A percentile compares a stretch with the other conserved stretches of the same genome.
phyloP scores from a whole-genome alignment of 2,888 invertebrate species.

The Gasteruption jaculator region DNA sequence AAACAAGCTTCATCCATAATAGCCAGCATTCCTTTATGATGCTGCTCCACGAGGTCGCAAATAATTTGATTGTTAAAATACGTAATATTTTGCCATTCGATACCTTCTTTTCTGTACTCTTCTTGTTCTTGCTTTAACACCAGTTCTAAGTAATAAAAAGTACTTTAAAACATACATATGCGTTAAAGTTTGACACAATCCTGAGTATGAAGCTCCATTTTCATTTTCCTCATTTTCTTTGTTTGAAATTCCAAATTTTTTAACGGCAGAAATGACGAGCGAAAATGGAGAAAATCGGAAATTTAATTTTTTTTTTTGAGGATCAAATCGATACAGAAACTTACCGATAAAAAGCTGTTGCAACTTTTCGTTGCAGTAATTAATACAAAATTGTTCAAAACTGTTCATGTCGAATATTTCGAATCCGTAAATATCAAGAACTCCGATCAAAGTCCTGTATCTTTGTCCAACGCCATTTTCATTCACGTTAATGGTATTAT shows the following conservation, averaged over 20 bases:
- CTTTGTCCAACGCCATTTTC: conserved; percentile 51
- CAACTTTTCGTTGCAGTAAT: conserved; percentile 97
- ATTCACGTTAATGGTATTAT: conserved; percentile 82
- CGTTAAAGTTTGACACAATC: too few relatives aligned
- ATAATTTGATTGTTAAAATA: conserved; percentile 97
- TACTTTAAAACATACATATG: too few relatives aligned
- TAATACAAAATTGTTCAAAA: conserved; percentile 98
- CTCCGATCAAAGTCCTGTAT: conserved; percentile 83
- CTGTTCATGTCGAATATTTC: conserved; percentile 97
- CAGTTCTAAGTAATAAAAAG: conserved; percentile 63
- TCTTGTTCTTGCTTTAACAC: conserved; percentile 98
- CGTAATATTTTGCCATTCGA: conserved; percentile 90
- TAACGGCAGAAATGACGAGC: conserved; percentile 3
- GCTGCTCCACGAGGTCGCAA: conserved; percentile 92
- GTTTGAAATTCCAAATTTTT: not conserved
- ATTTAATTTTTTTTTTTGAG: not conserved
- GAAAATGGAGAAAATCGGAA: not conserved
- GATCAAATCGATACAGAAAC: conserved; percentile 22
- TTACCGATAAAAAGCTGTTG: conserved; percentile 94
- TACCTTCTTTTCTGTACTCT: conserved; percentile 92
- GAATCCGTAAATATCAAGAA: conserved; percentile 97
- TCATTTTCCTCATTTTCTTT: conserved; percentile 1
- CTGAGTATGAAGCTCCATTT: too few relatives aligned
- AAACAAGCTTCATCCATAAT: conserved; percentile 97
- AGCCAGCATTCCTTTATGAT: conserved; percentile 85